These are phyloP conservation scores for Psilopsiagon aymara DNA, from an alignment of 2,113 vertebrate genomes.

Conservation along the genomic window DNA sequence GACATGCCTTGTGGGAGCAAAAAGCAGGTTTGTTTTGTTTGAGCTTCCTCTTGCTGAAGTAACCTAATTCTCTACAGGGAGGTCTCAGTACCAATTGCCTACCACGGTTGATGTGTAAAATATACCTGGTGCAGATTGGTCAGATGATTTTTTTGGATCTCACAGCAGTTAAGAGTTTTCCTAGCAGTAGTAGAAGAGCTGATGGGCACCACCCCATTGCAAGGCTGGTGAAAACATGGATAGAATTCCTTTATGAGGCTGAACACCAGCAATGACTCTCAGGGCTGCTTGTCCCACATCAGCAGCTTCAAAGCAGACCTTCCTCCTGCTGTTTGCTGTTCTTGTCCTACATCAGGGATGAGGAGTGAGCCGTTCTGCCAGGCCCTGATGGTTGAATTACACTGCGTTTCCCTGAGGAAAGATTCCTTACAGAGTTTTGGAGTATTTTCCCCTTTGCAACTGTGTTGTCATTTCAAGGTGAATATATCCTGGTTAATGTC, in stretches of 20 bases:
- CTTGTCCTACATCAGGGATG: fast-evolving
- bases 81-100: not conserved
- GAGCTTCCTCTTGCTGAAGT: fast-evolving
- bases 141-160: not conserved
- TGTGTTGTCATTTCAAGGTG: slow-evolving; percentile 17
- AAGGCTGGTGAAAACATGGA: not conserved
- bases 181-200: not conserved
- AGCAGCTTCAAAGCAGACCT: not conserved
- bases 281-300: not conserved
- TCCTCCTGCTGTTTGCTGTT: not conserved
- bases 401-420: not conserved
- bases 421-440: not conserved
- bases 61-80: not conserved
- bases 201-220: not conserved
- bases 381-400: not conserved
- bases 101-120: not conserved
- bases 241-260: not conserved
- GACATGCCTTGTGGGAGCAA: not conserved
- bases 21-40: not conserved
- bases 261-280: not conserved
- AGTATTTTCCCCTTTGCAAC: slow-evolving; percentile 9
- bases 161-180: not conserved
- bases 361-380: not conserved
- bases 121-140: not conserved
- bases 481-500: slow-evolving; percentile 46